phyloP scores from a whole-genome alignment of 2,888 invertebrate genomes.

The Caenorhabditis becei region DNA sequence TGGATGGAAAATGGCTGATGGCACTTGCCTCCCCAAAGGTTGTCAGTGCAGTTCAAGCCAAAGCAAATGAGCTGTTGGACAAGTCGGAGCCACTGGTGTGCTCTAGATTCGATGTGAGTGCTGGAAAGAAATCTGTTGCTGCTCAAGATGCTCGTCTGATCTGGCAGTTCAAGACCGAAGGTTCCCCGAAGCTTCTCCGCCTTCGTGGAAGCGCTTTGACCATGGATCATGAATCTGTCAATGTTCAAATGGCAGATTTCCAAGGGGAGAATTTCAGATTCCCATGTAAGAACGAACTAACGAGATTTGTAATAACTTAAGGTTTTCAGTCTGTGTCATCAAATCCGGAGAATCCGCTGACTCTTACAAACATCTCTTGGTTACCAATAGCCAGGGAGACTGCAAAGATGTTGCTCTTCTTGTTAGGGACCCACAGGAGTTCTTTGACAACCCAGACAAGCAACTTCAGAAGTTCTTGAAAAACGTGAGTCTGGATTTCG shows the following conservation, averaged over 20 bases:
- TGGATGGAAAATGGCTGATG: constrained; percentile 64
- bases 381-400: constrained; percentile 62
- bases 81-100: constrained; percentile 47
- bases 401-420: constrained; percentile 69
- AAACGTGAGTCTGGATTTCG: constrained; percentile 44
- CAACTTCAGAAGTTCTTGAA: constrained; percentile 67
- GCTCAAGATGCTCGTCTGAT: constrained; percentile 62
- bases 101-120: constrained; percentile 62
- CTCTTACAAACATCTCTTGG: constrained; percentile 59
- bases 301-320: neutral
- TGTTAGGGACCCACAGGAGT: constrained; percentile 68
- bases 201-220: constrained; percentile 66
- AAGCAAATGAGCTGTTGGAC: constrained; percentile 42
- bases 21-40: constrained; percentile 62
- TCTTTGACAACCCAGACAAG: constrained; percentile 68
- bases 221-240: constrained; percentile 58
- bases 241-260: constrained; percentile 60
- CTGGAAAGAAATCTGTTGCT: constrained; percentile 59
- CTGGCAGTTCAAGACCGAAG: constrained; percentile 61
- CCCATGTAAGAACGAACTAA: constrained; percentile 56
- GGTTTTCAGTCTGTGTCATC: constrained; percentile 57
- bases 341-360: constrained; percentile 41
- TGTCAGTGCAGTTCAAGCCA: constrained; percentile 39
- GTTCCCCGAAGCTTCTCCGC: constrained; percentile 41
- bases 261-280: constrained; percentile 65